Conservation (phyloP, 2,888 invertebrate species). For the Chouioia cunea region DNA sequence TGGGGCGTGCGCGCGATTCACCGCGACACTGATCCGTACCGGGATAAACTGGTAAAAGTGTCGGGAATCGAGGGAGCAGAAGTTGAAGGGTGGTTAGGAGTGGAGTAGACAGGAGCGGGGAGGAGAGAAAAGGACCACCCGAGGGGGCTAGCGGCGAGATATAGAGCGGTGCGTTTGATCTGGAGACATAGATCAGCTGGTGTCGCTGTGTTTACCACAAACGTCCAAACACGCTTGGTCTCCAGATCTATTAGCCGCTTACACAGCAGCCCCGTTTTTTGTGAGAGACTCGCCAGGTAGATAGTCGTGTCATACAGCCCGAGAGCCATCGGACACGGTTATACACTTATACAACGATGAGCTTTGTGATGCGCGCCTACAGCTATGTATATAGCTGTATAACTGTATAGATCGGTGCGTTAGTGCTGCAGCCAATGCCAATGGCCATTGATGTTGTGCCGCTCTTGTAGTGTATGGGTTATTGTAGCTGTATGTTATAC, state of each 20-base stretch:
- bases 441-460: no score
- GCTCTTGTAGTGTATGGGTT: no score
- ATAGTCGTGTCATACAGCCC: no score
- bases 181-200: constrained; percentile 65
- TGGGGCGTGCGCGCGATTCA: background rate
- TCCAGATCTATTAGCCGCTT: constrained; percentile 63
- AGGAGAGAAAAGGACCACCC: constrained; percentile 52
- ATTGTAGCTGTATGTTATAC: no score
- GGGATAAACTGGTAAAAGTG: background rate
- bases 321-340: no score
- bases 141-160: constrained; percentile 43
- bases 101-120: constrained; percentile 52
- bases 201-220: constrained; percentile 68
- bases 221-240: constrained; percentile 66
- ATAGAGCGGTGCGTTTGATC: constrained; percentile 59
- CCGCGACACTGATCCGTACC: constrained; percentile 2
- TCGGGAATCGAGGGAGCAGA: background rate
- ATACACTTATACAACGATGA: no score
- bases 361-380: no score
- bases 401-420: no score
- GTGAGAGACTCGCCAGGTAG: no score
- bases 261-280: constrained; percentile 45
- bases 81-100: constrained; percentile 47
- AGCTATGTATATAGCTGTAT: no score
- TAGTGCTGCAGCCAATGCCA: no score